Evolutionary conservation across 2,888 invertebrate genomes (phyloP).

Genomic region (Uloborus plumipes): DNA sequence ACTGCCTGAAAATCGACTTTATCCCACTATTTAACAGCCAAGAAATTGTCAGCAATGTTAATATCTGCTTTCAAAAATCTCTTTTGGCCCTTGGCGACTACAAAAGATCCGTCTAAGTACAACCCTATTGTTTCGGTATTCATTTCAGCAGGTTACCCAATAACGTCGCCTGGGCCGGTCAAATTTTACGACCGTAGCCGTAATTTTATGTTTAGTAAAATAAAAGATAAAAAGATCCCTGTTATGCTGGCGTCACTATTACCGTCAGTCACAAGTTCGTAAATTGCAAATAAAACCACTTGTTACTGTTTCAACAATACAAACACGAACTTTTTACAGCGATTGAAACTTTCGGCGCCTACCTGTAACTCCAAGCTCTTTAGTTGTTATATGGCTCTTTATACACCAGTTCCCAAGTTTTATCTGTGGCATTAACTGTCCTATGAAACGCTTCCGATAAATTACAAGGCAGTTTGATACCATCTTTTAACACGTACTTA

Average conservation of each 20-base stretch:
- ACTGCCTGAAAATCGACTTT: not conserved
- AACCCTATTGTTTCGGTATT: constrained; percentile 53
- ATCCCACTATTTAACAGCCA: not conserved
- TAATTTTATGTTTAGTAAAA: constrained; percentile 46
- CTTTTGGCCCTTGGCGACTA: not conserved
- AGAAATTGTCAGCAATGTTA: too few relatives aligned
- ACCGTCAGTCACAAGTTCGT: constrained; percentile 52
- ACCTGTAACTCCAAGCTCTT: constrained; percentile 19
- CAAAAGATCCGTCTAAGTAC: constrained; percentile 2
- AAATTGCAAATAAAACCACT: constrained; percentile 58
- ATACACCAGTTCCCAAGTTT: constrained; percentile 26
- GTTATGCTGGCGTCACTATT: constrained; percentile 42
- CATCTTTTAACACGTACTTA: too few relatives aligned
- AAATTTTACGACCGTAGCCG: constrained; percentile 44
- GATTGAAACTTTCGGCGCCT: constrained; percentile 29
- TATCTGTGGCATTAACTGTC: constrained; percentile 31
- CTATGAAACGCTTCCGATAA: not conserved
- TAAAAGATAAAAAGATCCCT: constrained; percentile 15
- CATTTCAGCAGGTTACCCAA: constrained; percentile 22
- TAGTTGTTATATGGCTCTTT: constrained; percentile 34
- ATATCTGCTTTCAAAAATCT: too few relatives aligned
- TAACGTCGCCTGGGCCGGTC: constrained; percentile 20
- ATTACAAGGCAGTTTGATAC: too few relatives aligned
- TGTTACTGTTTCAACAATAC: constrained; percentile 50
- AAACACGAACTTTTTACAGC: constrained; percentile 35